A percentile compares a stretch with the other conserved stretches of the same genome.
Evolutionary conservation across 2,888 invertebrate species (phyloP).

Genomic region (Tenthredo distinguenda): DNA sequence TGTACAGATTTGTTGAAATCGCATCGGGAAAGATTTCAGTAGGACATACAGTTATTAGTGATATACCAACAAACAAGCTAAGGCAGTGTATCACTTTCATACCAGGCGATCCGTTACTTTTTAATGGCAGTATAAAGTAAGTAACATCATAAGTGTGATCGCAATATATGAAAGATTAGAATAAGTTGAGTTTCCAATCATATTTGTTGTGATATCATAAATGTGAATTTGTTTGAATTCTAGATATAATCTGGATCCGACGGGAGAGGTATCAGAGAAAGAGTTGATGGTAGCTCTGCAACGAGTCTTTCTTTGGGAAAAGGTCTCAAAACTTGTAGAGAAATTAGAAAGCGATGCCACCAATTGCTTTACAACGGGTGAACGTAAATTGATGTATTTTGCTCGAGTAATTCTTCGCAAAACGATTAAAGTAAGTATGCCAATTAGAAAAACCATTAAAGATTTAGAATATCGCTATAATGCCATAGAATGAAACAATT

Average conservation of each 20-base stretch:
- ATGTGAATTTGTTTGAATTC: not conserved
- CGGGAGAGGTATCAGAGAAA: constrained; percentile 59
- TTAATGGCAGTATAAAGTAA: constrained; percentile 64
- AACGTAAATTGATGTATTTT: constrained; percentile 63
- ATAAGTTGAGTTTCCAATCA: not conserved
- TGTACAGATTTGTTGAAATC: constrained; percentile 63
- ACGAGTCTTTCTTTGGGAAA: constrained; percentile 65
- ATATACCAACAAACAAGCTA: constrained; percentile 60
- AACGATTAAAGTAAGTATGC: constrained; percentile 58
- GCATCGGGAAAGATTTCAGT: constrained; percentile 63
- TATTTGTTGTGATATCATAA: not conserved
- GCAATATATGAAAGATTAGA: not conserved
- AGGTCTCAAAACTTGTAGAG: constrained; percentile 62
- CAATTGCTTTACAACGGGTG: constrained; percentile 61
- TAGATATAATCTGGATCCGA: constrained; percentile 66
- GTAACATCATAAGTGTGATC: not conserved
- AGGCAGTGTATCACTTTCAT: constrained; percentile 63
- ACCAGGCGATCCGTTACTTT: constrained; percentile 63
- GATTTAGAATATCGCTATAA: not conserved
- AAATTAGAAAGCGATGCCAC: constrained; percentile 63
- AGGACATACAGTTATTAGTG: constrained; percentile 61
- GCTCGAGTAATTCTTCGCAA: constrained; percentile 64
- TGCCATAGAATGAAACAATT: not conserved
- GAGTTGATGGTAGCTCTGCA: constrained; percentile 63
- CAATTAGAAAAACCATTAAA: not conserved